Evolutionary conservation across 1,140 invertebrate species (phyloP).

Genomic region (Drosophila mayri): DNA sequence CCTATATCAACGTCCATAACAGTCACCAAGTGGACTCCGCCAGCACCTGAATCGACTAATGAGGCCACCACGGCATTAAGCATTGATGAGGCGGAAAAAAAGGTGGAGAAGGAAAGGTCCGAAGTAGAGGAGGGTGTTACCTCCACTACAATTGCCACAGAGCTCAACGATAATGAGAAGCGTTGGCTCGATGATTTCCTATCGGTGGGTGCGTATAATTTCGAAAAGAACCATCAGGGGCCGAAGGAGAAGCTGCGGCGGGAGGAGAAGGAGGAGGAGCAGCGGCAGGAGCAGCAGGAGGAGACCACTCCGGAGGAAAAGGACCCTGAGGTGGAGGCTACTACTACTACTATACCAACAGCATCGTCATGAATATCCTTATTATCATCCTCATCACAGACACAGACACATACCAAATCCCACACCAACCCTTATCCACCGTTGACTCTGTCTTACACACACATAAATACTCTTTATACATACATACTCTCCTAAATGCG

Average conservation of each 20-base stretch:
- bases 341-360: constrained; percentile 55
- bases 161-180: constrained; percentile 81
- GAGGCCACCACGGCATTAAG: constrained; percentile 70
- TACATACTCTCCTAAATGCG: constrained; percentile 61
- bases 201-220: constrained; percentile 81
- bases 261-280: constrained; percentile 12
- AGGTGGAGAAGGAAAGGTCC: not conserved
- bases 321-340: constrained; percentile 43
- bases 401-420: constrained; percentile 14
- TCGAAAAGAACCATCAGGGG: constrained; percentile 69
- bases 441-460: constrained; percentile 30
- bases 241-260: constrained; percentile 32
- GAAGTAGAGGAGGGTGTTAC: constrained; percentile 31
- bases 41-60: constrained; percentile 57
- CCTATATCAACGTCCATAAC: constrained; percentile 22
- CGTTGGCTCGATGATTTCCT: constrained; percentile 82
- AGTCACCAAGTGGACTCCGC: constrained; percentile 15
- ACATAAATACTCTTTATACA: constrained; percentile 67
- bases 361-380: constrained; percentile 61
- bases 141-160: constrained; percentile 45
- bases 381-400: constrained; percentile 48
- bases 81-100: constrained; percentile 65
- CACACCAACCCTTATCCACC: constrained; percentile 17
- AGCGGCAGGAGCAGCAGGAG: constrained; percentile 38
- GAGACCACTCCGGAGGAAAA: constrained; percentile 46